Base-by-base conservation (phyloP, 2,113 vertebrate genomes). In the Micronisus gabar region DNA sequence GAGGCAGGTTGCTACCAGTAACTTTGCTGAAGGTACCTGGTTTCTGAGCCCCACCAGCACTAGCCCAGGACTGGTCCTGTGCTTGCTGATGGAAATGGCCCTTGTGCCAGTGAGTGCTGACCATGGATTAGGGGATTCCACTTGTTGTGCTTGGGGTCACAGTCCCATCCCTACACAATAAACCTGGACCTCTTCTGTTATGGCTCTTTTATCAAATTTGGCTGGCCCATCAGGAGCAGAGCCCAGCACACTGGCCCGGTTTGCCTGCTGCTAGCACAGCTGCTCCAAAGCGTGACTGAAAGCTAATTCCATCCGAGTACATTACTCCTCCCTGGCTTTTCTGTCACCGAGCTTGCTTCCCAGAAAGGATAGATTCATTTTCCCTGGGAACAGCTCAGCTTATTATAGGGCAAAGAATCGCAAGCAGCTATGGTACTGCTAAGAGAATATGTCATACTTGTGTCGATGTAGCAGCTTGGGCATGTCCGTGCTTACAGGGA, bases 371-470 rank as follows among this genome's bases (percentile, higher is more conserved):
- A 94, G 93, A 61, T 91, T 95, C 15, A 29, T 96, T 94, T 70
- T 96, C 78, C 91, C 79, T 95, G 76, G 91, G 94, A 97, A 95
- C 95, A 94, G 93, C 89, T 97, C 81, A 82, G 86, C 95, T 97
- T 97, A 95, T 96, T 96, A 95, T 96, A 97, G 95, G 96, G 94
- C 86, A 91, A 96, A 92, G 96, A 97, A 97, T 97, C 58, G 0
- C 91, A 95, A 81, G 95, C 94, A 95, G 93, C 97, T 91, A 75
- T 84, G 80, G 40, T 93, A 20, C 92, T 86, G 78, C 73, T 79
- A 45, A 55, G 48, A 68, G 86, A 93, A 48, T 87, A 93, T 94
- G 81, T 89, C 66, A 67, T 92, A 48, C 95, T 91, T n/a, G 65
- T 87, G 91, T 97, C 15, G 5, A 47, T 79, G 13, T 5, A 82